Evolutionary conservation across 2,113 vertebrate genomes (phyloP).

Genomic region (Phylloscopus trochilus): DNA sequence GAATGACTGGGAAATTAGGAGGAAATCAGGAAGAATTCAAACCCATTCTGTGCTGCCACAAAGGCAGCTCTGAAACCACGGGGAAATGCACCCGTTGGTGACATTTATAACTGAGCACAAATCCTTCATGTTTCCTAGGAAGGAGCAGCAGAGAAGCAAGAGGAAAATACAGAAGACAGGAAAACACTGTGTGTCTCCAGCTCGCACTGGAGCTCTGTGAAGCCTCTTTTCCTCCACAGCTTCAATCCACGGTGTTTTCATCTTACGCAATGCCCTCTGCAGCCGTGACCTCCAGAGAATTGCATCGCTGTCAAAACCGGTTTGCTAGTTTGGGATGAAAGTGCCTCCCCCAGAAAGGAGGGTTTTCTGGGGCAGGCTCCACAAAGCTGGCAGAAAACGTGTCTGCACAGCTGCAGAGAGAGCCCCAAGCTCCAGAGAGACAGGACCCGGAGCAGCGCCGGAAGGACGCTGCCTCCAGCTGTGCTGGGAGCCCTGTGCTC

Average conservation of each 20-base stretch:
- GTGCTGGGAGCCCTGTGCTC: background rate
- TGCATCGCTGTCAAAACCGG: background rate
- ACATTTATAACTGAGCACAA: background rate
- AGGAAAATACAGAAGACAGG: background rate
- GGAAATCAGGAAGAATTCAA: background rate
- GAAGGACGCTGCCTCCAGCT: background rate
- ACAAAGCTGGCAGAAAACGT: background rate
- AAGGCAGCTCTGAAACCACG: background rate
- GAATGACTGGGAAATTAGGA: background rate
- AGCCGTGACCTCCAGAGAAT: conserved; percentile 29
- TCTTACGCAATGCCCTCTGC: background rate
- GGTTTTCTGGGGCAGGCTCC: conserved; percentile 16
- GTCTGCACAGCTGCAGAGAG: conserved; percentile 20
- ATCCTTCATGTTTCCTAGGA: background rate
- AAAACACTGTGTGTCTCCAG: background rate
- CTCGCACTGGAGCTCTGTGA: background rate
- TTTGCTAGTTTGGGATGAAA: conserved; percentile 41
- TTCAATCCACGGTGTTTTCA: background rate
- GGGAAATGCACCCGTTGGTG: fast-evolving
- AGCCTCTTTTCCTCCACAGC: background rate
- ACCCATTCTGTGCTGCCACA: fast-evolving
- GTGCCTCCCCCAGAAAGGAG: background rate
- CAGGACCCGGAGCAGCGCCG: background rate
- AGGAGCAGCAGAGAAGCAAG: background rate
- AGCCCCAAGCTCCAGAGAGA: background rate